Evolutionary conservation across 1,140 invertebrate genomes (phyloP).

Genomic region (Microplitis mediator): DNA sequence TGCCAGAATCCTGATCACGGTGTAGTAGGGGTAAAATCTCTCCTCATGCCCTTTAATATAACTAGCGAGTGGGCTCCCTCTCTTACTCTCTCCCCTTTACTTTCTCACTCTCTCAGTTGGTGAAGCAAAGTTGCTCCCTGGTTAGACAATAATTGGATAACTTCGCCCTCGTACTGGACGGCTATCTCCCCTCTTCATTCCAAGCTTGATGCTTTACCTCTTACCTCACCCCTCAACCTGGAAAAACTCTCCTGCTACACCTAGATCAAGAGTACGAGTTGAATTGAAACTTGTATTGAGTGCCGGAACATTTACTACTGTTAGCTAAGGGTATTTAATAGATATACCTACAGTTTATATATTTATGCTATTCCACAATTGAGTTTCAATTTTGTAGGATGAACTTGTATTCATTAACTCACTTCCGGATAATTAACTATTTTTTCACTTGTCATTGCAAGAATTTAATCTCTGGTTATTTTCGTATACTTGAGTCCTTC

Average conservation of each 20-base stretch:
- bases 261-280: slow-evolving; percentile 52
- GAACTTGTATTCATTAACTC: neutral
- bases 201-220: neutral
- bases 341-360: neutral
- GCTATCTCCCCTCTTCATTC: slow-evolving; percentile 23
- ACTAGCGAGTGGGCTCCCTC: slow-evolving; percentile 39
- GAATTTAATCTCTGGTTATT: slow-evolving; percentile 42
- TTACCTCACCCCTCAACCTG: slow-evolving; percentile 31
- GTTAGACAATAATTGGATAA: slow-evolving; percentile 65
- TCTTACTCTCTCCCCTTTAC: slow-evolving; percentile 18
- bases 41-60: slow-evolving; percentile 24
- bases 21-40: slow-evolving; percentile 40
- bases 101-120: no score
- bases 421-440: slow-evolving; percentile 5
- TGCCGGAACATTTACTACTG: slow-evolving; percentile 19
- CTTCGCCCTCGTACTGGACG: slow-evolving; percentile 53
- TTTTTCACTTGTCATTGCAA: slow-evolving; percentile 37
- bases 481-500: neutral
- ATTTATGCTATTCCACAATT: neutral
- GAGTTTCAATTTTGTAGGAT: neutral
- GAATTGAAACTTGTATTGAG: slow-evolving; percentile 40
- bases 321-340: neutral
- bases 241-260: slow-evolving; percentile 51
- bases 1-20: slow-evolving; percentile 15
- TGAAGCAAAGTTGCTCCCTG: slow-evolving; percentile 60